Evolutionary conservation across 2,113 vertebrate genomes (phyloP).

Genomic region (Chloropsis hardwickii): DNA sequence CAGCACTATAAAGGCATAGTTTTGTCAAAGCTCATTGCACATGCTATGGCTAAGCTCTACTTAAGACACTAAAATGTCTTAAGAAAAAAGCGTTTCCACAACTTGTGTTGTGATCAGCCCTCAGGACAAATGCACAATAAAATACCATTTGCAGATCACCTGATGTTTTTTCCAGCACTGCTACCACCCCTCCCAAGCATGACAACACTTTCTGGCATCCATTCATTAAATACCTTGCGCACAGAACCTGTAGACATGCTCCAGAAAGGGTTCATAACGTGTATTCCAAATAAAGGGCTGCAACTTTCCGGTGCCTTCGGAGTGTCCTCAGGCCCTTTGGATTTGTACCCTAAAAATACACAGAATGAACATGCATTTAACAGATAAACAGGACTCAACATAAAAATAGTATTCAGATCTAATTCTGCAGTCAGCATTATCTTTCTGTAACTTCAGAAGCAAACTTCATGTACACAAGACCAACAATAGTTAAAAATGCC

Average conservation of each 20-base stretch:
- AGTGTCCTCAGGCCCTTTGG: constrained; percentile 11
- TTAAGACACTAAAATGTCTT: not conserved
- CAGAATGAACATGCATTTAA: not conserved
- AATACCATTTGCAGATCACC: not conserved
- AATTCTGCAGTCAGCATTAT: not conserved
- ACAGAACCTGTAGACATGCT: constrained; percentile 91
- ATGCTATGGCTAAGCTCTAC: not conserved
- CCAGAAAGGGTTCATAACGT: constrained; percentile 98
- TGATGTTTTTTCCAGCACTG: not conserved
- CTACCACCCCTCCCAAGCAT: not conserved
- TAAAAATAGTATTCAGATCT: not conserved
- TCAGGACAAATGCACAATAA: not conserved
- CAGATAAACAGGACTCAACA: not conserved
- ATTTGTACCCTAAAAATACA: constrained; percentile 33
- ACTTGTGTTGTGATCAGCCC: not conserved
- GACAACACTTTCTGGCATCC: not conserved
- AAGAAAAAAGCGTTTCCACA: not conserved
- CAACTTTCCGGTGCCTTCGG: constrained; percentile 60
- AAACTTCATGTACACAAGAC: not conserved
- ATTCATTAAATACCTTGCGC: constrained; percentile 80
- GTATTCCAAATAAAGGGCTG: constrained; percentile 55
- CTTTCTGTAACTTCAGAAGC: not conserved
- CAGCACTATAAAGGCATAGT: accelerated
- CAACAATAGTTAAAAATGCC: not conserved
- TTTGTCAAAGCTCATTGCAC: not conserved